phyloP scores from a whole-genome alignment of 2,113 vertebrate species.

The Microtus oregoni region DNA sequence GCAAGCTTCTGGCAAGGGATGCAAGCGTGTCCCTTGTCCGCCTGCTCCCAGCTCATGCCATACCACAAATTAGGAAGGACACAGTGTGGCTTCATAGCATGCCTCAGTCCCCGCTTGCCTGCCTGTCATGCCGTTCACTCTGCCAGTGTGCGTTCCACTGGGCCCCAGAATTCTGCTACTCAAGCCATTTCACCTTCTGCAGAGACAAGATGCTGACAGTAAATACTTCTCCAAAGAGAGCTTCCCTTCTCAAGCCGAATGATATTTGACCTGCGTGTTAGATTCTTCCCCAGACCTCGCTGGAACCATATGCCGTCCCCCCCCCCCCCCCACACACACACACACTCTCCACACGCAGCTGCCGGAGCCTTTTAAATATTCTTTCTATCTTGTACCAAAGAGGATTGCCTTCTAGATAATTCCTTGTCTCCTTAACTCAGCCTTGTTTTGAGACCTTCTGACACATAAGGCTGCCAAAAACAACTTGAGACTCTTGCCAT shows the following conservation, averaged over 20 bases:
- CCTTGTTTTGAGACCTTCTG: constrained; percentile 40
- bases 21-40: constrained; percentile 45
- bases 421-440: constrained; percentile 49
- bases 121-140: constrained; percentile 22
- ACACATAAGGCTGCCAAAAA: constrained; percentile 46
- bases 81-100: constrained; percentile 75
- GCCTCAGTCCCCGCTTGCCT: constrained; percentile 44
- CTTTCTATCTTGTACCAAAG: not conserved
- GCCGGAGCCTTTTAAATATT: constrained; percentile 19
- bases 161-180: not conserved
- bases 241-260: not conserved
- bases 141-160: not conserved
- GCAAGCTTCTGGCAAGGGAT: rapidly evolving
- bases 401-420: constrained; percentile 27
- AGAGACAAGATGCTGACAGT: constrained; percentile 59
- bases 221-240: constrained; percentile 33
- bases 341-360: constrained; percentile 10
- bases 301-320: not conserved
- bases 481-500: constrained; percentile 42
- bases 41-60: constrained; percentile 66
- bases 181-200: not conserved
- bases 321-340: not conserved
- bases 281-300: not conserved
- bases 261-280: constrained; percentile 74
- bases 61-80: constrained; percentile 48